Evolutionary conservation across 2,113 vertebrate species (phyloP).

Genomic region (Trematomus loennbergii): DNA sequence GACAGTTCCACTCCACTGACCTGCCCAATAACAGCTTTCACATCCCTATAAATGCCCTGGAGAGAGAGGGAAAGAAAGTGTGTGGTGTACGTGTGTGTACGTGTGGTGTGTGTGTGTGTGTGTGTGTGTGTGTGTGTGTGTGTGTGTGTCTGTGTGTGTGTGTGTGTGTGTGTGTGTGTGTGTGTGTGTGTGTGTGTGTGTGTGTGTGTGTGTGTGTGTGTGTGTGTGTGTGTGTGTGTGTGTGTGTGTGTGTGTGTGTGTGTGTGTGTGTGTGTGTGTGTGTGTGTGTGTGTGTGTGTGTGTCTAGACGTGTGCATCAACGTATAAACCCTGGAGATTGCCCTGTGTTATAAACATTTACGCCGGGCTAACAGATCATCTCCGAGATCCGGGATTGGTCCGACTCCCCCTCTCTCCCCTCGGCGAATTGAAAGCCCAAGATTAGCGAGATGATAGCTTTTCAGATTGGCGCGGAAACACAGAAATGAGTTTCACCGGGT

Average conservation of each 20-base stretch:
- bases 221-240: too few species aligned
- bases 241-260: too few species aligned
- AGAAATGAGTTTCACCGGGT: constrained; percentile 96
- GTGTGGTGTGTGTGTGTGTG: too few species aligned
- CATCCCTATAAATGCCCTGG: constrained; percentile 80
- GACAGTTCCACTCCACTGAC: constrained; percentile 84
- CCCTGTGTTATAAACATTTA: constrained; percentile 98
- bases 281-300: background rate
- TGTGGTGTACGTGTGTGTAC: background rate
- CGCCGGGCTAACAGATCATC: constrained; percentile 99
- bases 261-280: too few species aligned
- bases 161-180: constrained; percentile 16
- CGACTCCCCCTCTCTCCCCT: constrained; percentile 90
- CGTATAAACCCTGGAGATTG: constrained; percentile 96
- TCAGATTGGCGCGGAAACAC: constrained; percentile 95
- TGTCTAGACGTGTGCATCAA: constrained; percentile 31
- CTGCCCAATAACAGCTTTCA: constrained; percentile 84
- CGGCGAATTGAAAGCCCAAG: constrained; percentile 97
- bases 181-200: too few species aligned
- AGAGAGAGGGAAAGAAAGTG: constrained; percentile 42
- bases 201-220: too few species aligned
- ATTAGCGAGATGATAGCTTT: constrained; percentile 99
- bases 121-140: too few species aligned
- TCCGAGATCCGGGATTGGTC: constrained; percentile 95
- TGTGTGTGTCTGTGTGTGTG: too few species aligned